phyloP scores from a whole-genome alignment of 1,140 invertebrate species.

The Listronotus bonariensis region DNA sequence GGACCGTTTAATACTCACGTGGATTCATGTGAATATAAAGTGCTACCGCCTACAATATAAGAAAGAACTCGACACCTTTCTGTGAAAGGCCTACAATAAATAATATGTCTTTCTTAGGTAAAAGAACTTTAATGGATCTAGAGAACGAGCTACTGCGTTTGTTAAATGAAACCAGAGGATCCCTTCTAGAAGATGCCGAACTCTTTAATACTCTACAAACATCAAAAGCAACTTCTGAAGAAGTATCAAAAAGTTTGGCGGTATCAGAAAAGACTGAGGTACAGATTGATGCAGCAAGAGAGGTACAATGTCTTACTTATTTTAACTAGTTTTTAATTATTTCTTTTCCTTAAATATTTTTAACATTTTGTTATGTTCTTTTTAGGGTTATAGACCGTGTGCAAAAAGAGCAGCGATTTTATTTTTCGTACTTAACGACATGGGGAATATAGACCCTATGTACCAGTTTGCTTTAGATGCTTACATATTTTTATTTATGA shows the following conservation, averaged over 20 bases:
- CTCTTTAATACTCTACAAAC: constrained; percentile 84
- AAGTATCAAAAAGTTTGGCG: constrained; percentile 78
- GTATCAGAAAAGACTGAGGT: constrained; percentile 77
- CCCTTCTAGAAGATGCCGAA: constrained; percentile 83
- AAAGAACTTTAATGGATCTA: constrained; percentile 60
- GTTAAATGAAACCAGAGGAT: constrained; percentile 80
- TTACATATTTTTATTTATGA: constrained; percentile 76
- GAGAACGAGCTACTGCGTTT: constrained; percentile 78
- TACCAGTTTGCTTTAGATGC: constrained; percentile 92
- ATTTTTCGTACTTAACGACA: constrained; percentile 89
- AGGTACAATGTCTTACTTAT: constrained; percentile 61
- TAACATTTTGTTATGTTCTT: not conserved
- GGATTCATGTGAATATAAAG: too few species aligned
- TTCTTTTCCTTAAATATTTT: too few species aligned
- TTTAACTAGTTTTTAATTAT: too few species aligned
- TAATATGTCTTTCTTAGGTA: constrained; percentile 52
- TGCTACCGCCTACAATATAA: too few species aligned
- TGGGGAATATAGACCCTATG: constrained; percentile 88
- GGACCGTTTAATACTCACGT: too few species aligned
- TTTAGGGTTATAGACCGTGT: constrained; percentile 77
- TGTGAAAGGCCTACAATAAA: too few species aligned
- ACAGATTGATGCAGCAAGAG: constrained; percentile 81
- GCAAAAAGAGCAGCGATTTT: constrained; percentile 84
- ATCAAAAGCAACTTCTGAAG: constrained; percentile 82
- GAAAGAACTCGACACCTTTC: too few species aligned